Conservation (phyloP, 2,888 invertebrate species). For the Drosophila merina region DNA sequence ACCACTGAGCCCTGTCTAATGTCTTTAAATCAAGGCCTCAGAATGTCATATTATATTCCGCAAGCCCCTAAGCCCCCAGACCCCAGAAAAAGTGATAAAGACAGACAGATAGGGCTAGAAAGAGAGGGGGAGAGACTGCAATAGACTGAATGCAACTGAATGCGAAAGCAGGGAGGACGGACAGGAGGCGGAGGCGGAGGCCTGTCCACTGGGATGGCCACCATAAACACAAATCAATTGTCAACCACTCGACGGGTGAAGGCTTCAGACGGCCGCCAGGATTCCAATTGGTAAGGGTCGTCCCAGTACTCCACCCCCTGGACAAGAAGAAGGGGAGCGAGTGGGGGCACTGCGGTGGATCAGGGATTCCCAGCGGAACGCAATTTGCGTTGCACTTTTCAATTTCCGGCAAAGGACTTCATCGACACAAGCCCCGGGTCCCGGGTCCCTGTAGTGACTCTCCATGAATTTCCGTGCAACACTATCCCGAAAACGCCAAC, state of each 20-base stretch:
- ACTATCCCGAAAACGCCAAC: constrained; percentile 67
- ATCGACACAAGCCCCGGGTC: constrained; percentile 18
- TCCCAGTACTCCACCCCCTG: neutral
- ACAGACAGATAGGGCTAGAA: neutral
- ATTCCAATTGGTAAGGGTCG: constrained; percentile 2
- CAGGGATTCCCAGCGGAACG: constrained; percentile 61
- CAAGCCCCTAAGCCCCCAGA: neutral
- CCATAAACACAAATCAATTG: constrained; percentile 78
- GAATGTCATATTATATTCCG: constrained; percentile 62
- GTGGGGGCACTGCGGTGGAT: neutral
- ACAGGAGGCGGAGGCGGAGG: neutral
- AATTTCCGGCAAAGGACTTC: constrained; percentile 68
- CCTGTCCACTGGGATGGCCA: constrained; percentile 29
- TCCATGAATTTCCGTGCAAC: constrained; percentile 53
- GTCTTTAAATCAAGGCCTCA: constrained; percentile 73
- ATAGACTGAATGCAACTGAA: constrained; percentile 8
- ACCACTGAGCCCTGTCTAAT: constrained; percentile 50
- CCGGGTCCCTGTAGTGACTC: neutral
- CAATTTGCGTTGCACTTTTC: constrained; percentile 77
- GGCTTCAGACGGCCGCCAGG: constrained; percentile 43
- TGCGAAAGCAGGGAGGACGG: constrained; percentile 13
- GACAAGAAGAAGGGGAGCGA: too few relatives aligned
- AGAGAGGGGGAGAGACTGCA: neutral
- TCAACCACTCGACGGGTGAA: constrained; percentile 69
- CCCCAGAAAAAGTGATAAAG: neutral